Percentiles rank a stretch among this genome's conserved stretches.
phyloP scores from a whole-genome alignment of 1,140 invertebrate species.

The Nebria ingens region DNA sequence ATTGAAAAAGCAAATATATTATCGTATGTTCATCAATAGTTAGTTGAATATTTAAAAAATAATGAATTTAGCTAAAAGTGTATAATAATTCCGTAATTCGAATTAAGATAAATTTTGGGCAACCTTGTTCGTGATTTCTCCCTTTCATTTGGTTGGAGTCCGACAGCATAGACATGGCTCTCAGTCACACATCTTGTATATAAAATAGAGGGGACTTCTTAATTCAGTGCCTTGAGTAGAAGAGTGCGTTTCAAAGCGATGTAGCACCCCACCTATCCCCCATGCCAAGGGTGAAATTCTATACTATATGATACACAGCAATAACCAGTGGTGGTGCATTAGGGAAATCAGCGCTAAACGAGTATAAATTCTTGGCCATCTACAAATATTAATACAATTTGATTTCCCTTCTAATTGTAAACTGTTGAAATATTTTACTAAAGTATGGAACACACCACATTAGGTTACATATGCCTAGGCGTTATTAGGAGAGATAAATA shows the following conservation, averaged over 20 bases:
- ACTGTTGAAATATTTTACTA: not conserved
- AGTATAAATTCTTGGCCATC: no score
- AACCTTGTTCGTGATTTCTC: not conserved
- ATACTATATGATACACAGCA: not conserved
- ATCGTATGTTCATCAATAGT: no score
- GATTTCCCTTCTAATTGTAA: no score
- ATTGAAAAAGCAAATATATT: no score
- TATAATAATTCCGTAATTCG: no score
- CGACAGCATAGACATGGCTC: not conserved
- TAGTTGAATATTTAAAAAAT: no score
- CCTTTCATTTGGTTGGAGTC: not conserved
- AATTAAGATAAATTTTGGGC: not conserved
- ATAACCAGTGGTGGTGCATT: not conserved
- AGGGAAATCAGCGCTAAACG: no score
- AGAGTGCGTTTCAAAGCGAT: not conserved
- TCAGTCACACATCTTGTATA: constrained; percentile 7
- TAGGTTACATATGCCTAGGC: no score
- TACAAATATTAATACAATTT: no score
- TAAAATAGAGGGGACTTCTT: constrained; percentile 7
- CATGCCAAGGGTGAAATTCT: not conserved
- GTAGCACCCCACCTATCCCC: not conserved
- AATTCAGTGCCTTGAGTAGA: constrained; percentile 5
- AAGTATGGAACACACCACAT: no score
- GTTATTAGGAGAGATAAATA: no score
- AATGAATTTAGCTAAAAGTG: no score